Evolutionary conservation across 2,888 invertebrate species (phyloP), one percentile per base, ranked within the genome.

Genomic region (Caenorhabditis sp.): DNA sequence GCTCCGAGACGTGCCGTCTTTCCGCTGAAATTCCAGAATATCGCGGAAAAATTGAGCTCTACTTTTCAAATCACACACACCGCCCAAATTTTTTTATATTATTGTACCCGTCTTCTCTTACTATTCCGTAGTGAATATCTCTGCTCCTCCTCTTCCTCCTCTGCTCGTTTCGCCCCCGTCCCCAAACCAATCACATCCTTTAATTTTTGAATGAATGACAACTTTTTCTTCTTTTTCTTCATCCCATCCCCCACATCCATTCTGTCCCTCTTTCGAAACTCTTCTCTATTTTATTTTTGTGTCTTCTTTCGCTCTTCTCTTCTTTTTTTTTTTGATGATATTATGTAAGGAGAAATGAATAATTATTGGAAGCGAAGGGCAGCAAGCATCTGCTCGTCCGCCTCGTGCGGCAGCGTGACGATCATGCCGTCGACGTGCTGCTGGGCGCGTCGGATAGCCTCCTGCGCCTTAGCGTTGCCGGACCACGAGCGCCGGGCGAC

Each of bases 401-500:
- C 90, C 2, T 81, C 79, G 77, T 90, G 77, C 0, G 92, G 92
- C 37, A 92, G 17, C 0, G 92, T 92, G 5, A 92, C 90, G 80
- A 89, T 88, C 45, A 92, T 89, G n/a, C 88, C 87, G 1, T 88
- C 84, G 76, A 92, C 90, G 13, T 87, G 71, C 9, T 82, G 91
- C 92, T 92, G 22, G 91, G 90, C 56, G 89, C 80, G 88, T 50
- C 88, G 82, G 32, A 92, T 91, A 0, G 92, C 91, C 71, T 90
- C 90, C 68, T 89, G 86, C 1, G 92, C 92, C 70, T 91, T 90
- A 9, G 80, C 79, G 84, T 92, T 92, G 2, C 92, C 92, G 8
- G 92, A 89, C 92, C 92, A 92, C 37, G 91, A 90, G 6, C 92
- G 86, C 48, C 92, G 86, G 1, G 82, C 78, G 27, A 92, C 92